Evolutionary conservation across 2,888 invertebrate genomes (phyloP).

Genomic region (Chloroclysta siterata): DNA sequence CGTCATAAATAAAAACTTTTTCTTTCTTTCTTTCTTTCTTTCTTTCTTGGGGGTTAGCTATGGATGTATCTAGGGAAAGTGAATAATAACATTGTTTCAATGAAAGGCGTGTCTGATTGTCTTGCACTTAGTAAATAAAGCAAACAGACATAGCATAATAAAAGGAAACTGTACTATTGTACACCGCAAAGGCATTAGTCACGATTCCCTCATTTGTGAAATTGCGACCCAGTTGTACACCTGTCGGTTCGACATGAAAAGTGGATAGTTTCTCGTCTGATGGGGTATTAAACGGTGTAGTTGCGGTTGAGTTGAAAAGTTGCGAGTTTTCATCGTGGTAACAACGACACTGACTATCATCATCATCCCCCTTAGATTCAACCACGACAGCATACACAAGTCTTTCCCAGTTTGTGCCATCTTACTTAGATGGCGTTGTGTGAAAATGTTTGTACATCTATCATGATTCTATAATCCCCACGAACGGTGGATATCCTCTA

Average conservation of each 20-base stretch:
- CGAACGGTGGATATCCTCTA: no score
- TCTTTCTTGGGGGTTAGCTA: not conserved
- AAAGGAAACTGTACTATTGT: conserved; percentile 23
- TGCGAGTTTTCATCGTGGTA: conserved; percentile 9
- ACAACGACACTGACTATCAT: not conserved
- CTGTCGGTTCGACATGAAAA: conserved; percentile 32
- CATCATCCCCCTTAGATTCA: not conserved
- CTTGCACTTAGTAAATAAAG: conserved; percentile 1
- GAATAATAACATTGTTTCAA: not conserved
- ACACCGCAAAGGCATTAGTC: conserved; percentile 40
- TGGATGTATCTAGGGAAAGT: not conserved
- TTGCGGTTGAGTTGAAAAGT: conserved; percentile 23
- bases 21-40: no score
- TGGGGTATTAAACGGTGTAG: conserved; percentile 26
- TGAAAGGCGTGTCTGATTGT: not conserved
- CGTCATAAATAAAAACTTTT: no score
- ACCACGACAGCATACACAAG: no score
- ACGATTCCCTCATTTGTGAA: conserved; percentile 51
- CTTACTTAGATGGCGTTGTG: no score
- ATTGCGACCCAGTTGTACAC: conserved; percentile 48
- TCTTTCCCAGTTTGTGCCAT: no score
- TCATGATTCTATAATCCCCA: no score
- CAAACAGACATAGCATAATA: conserved; percentile 18
- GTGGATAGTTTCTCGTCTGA: conserved; percentile 32
- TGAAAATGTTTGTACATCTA: no score